Evolutionary conservation across 2,888 invertebrate species (phyloP).

Genomic region (Onthophagus sagittarius): DNA sequence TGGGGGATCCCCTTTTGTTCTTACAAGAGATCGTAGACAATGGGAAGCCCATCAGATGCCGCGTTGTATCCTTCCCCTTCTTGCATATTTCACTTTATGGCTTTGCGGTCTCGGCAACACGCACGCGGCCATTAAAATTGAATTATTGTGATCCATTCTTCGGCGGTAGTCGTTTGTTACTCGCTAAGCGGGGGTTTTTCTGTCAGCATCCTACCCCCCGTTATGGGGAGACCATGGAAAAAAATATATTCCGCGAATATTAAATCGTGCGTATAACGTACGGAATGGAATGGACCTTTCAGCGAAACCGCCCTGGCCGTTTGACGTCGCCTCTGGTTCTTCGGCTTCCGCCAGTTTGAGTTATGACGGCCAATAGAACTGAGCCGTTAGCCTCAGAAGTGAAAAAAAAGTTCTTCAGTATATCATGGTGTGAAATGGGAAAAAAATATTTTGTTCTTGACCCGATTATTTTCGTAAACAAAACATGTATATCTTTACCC

Average conservation of each 20-base stretch:
- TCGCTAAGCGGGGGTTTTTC: slow-evolving; percentile 2
- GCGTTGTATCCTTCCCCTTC: background rate
- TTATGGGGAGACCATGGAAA: background rate
- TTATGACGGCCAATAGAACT: background rate
- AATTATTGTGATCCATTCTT: slow-evolving; percentile 18
- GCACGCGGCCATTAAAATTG: slow-evolving; percentile 16
- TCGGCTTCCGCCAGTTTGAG: background rate
- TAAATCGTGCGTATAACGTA: slow-evolving; percentile 8
- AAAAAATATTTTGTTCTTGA: background rate
- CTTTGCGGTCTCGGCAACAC: slow-evolving; percentile 6
- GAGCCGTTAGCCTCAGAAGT: too few species aligned
- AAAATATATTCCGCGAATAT: slow-evolving; percentile 10
- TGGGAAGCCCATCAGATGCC: background rate
- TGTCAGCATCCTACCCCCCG: background rate
- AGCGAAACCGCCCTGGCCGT: background rate
- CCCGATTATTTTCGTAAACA: background rate
- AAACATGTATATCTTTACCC: background rate
- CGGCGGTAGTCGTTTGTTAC: background rate
- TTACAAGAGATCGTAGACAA: background rate
- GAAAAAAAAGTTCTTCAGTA: background rate
- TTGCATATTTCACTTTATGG: background rate
- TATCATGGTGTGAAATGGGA: background rate
- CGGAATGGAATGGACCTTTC: background rate
- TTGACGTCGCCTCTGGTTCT: background rate
- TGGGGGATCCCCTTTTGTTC: background rate